Base-by-base conservation (phyloP, 2,888 invertebrate genomes). In the Amaurobius ferox region DNA sequence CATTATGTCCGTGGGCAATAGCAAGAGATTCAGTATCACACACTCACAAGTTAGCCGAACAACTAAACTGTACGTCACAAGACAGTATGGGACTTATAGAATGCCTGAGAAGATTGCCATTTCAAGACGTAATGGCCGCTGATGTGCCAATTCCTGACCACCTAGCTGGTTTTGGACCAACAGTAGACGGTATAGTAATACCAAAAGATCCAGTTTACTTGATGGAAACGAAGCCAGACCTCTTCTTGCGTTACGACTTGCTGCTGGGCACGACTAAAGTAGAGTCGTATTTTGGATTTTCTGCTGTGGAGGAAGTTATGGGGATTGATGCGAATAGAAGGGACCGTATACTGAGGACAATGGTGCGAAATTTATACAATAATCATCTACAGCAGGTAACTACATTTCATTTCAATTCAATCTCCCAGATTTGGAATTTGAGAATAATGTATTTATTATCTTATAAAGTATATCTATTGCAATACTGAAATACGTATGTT, bases 141-240 rank as follows among this genome's bases (percentile, higher is more conserved):
- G 93, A 94, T 89, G 93, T 96, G 78, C 44, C 44, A 23, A 86
- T 86, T 1, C 95, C 96, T 90, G 94, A 95, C 39, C 97, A 97
- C 91, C 93, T 97, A n/a, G 83, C 87, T 29, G 88, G 86, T 7
- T 98, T 98, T 90, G 98, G 97, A 0, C 98, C 98, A 3, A 97
- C 97, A 90, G 96, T 98, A 79, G 98, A 98, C 91, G 98, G 98
- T 61, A 97, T 98, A 89, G 96, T 98, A 87, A 96, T 97, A 90
- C 95, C 19, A 94, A 96, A 92, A 32, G 93, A 94, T 90, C 93
- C 90, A 87, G 89, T 88, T 89, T 89, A 88, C 39, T 87, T 90
- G 66, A 89, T 89, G 88, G 74, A 87, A 35, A 87, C 88, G 1
- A 76, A 87, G 39, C 81, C 85, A 9, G 78, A 86, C 13, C 80